These are phyloP conservation scores for Acleris cristana DNA, from an alignment of 2,888 invertebrate genomes.

Conservation along the genomic window DNA sequence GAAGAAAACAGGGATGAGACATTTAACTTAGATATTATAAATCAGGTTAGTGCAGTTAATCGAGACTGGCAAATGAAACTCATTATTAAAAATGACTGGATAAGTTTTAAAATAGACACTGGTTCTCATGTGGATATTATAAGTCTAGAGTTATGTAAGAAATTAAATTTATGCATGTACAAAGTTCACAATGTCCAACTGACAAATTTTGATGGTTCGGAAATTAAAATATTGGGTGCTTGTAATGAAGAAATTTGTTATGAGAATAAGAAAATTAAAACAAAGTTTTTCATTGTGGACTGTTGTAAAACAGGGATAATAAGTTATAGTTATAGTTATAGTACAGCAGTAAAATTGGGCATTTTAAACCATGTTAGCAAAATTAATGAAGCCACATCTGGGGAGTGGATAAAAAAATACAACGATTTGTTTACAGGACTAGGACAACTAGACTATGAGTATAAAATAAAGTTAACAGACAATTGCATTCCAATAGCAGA, in stretches of 20 bases:
- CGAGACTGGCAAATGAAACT: conserved; percentile 14
- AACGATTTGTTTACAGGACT: conserved; percentile 11
- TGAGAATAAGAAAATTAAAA: conserved; percentile 1
- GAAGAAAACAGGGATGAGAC: neutral
- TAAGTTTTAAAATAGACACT: conserved; percentile 22
- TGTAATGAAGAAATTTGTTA: neutral
- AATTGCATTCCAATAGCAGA: conserved; percentile 19
- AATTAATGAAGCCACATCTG: neutral
- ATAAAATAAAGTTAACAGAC: conserved; percentile 18
- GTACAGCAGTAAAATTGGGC: conserved; percentile 7
- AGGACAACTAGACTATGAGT: conserved; percentile 12
- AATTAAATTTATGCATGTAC: conserved; percentile 9
- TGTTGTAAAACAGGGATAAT: neutral
- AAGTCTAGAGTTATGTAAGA: conserved; percentile 3
- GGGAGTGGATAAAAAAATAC: neutral
- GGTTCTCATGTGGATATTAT: conserved; percentile 23
- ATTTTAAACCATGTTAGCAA: conserved; percentile 8
- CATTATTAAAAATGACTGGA: neutral
- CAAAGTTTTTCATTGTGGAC: conserved; percentile 1
- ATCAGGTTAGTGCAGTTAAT: neutral
- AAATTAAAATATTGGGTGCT: conserved; percentile 4
- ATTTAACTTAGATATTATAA: neutral
- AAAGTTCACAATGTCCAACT: neutral
- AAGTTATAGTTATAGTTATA: neutral
- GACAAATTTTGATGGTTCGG: conserved; percentile 17